phyloP scores from a whole-genome alignment of 1,140 invertebrate species.

The Teleopsis dalmanni region DNA sequence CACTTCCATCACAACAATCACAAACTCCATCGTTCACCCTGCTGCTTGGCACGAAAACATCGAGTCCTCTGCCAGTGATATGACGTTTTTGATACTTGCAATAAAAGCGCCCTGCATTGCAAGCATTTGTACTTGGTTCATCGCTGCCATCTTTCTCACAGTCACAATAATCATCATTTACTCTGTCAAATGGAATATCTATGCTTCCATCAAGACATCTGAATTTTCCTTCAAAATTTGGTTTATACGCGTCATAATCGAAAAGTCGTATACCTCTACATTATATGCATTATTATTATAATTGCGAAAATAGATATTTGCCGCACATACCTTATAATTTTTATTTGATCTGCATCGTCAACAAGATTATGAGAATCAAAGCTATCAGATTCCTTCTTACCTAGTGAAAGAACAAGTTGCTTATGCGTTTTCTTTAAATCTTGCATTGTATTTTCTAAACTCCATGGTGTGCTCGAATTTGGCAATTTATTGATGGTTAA shows the following conservation, averaged over 20 bases:
- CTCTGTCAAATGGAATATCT: conserved; percentile 47
- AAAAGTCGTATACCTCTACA: conserved; percentile 35
- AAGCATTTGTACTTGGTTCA: conserved; percentile 86
- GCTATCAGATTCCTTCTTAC: conserved; percentile 24
- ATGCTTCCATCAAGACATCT: conserved; percentile 34
- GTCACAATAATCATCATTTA: conserved; percentile 95
- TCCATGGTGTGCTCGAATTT: conserved; percentile 28
- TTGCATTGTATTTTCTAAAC: conserved; percentile 27
- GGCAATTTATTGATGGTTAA: conserved; percentile 40
- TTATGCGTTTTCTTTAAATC: conserved; percentile 22
- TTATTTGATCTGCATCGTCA: conserved; percentile 22
- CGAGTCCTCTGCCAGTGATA: conserved; percentile 36
- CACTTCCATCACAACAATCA: conserved; percentile 81
- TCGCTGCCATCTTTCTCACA: conserved; percentile 76
- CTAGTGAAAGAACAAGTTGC: conserved; percentile 29
- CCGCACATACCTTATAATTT: conserved; percentile 31
- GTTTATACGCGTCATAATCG: conserved; percentile 41
- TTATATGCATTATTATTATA: no score
- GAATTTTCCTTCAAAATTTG: conserved; percentile 35
- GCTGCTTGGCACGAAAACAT: conserved; percentile 47
- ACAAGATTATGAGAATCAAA: conserved; percentile 14
- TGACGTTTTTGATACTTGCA: conserved; percentile 47
- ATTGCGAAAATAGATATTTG: no score
- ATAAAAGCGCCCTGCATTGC: conserved; percentile 71
- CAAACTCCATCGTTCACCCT: conserved; percentile 91